Conservation (phyloP, 2,797 vertebrate species). For the Onychomys torridus region DNA sequence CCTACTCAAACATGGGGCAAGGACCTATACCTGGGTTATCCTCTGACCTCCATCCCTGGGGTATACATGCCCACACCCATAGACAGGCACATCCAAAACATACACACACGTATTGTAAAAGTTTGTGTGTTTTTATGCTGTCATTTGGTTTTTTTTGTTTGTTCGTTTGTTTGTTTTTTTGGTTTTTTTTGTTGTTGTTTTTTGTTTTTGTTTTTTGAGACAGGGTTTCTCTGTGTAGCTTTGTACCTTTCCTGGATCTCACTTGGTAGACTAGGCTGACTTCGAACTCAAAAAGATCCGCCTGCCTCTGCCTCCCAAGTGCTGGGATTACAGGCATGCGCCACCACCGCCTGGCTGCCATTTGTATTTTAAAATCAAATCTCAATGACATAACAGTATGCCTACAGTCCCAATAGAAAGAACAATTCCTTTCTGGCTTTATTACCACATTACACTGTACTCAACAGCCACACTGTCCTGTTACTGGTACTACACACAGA, state of each 20-base stretch:
- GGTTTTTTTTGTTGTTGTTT: too few species aligned
- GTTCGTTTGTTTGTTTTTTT: too few species aligned
- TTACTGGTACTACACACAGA: not conserved
- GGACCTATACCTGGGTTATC: not conserved
- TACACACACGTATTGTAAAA: not conserved
- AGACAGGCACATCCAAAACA: not conserved
- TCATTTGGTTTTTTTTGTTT: too few species aligned
- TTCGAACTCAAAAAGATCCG: too few species aligned
- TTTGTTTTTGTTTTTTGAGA: too few species aligned
- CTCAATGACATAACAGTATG: not conserved
- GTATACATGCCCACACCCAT: not conserved
- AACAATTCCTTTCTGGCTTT: not conserved
- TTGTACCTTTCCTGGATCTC: too few species aligned
- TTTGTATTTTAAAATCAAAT: constrained; percentile 11
- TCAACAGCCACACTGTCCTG: not conserved
- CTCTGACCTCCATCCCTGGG: not conserved
- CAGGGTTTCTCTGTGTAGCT: too few species aligned
- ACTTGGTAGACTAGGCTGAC: too few species aligned
- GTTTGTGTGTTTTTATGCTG: not conserved
- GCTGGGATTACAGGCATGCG: too few species aligned
- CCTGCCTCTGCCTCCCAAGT: too few species aligned
- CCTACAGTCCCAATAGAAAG: not conserved
- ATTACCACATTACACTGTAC: not conserved
- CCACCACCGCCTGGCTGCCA: too few species aligned
- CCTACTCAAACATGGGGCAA: not conserved